These are phyloP conservation scores for Callyntrura guangdongensis DNA, from an alignment of 2,888 invertebrate genomes.

Conservation along the genomic window DNA sequence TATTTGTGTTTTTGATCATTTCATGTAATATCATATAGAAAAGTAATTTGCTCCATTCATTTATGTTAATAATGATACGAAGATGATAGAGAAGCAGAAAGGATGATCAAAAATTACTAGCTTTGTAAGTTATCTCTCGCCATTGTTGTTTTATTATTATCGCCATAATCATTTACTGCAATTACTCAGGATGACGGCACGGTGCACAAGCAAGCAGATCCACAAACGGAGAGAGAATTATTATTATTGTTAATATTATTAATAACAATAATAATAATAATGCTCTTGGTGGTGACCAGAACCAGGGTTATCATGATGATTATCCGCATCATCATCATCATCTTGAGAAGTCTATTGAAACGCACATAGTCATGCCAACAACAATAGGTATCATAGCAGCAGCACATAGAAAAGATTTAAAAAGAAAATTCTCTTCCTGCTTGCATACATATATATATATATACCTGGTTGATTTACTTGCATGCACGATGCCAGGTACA, in stretches of 20 bases:
- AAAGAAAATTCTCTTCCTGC: constrained; percentile 34
- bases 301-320: constrained; percentile 58
- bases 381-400: too few relatives aligned
- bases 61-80: background rate
- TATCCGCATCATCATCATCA: background rate
- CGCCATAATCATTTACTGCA: constrained; percentile 37
- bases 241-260: background rate
- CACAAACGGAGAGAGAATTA: constrained; percentile 20
- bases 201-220: background rate
- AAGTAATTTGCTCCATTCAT: constrained; percentile 49
- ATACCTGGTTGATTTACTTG: constrained; percentile 30
- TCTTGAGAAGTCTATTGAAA: background rate
- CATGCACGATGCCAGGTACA: background rate
- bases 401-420: constrained; percentile 12
- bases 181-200: constrained; percentile 48
- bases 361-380: background rate
- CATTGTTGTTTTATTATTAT: constrained; percentile 54
- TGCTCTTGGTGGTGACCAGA: constrained; percentile 29
- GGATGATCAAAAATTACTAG: constrained; percentile 45
- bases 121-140: constrained; percentile 9
- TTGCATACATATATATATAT: background rate
- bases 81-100: constrained; percentile 15
- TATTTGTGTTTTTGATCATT: constrained; percentile 22
- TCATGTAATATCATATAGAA: background rate
- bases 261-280: background rate